phyloP scores from a whole-genome alignment of 2,888 invertebrate species.

The Apamea crenata region DNA sequence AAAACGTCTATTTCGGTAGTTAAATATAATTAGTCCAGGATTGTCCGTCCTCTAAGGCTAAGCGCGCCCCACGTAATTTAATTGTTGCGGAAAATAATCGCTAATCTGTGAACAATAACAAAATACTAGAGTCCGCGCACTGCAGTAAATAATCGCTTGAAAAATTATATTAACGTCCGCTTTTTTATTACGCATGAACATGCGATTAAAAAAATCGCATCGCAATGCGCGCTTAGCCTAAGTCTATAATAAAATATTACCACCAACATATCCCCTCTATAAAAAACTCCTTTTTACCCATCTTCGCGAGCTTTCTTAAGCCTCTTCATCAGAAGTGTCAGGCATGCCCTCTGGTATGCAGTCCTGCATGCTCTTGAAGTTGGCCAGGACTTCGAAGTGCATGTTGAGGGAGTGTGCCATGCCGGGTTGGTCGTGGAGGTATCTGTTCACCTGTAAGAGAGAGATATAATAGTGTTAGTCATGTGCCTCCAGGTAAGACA shows the following conservation, averaged over 20 bases:
- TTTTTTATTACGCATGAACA: too few relatives aligned
- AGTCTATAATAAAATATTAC: conserved; percentile 12
- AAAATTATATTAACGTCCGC: too few relatives aligned
- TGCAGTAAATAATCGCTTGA: too few relatives aligned
- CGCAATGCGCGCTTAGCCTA: neutral
- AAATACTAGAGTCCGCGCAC: neutral
- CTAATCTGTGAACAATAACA: neutral
- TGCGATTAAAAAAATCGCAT: too few relatives aligned
- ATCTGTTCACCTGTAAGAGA: conserved; percentile 74
- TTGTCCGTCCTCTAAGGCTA: neutral
- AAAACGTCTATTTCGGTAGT: neutral
- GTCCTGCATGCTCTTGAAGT: conserved; percentile 85
- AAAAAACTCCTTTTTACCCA: neutral
- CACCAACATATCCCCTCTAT: conserved; percentile 1
- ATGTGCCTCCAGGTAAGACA: neutral
- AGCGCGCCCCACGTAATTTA: neutral
- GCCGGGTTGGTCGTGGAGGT: conserved; percentile 76
- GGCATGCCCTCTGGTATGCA: conserved; percentile 53
- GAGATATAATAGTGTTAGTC: neutral
- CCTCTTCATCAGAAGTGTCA: conserved; percentile 69
- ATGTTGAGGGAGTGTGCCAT: conserved; percentile 90
- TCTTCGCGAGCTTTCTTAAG: neutral
- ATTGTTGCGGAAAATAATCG: neutral
- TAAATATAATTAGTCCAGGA: neutral
- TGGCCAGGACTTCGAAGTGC: conserved; percentile 94